Evolutionary conservation across 2,888 invertebrate species (phyloP).

Genomic region (Muscina levida): DNA sequence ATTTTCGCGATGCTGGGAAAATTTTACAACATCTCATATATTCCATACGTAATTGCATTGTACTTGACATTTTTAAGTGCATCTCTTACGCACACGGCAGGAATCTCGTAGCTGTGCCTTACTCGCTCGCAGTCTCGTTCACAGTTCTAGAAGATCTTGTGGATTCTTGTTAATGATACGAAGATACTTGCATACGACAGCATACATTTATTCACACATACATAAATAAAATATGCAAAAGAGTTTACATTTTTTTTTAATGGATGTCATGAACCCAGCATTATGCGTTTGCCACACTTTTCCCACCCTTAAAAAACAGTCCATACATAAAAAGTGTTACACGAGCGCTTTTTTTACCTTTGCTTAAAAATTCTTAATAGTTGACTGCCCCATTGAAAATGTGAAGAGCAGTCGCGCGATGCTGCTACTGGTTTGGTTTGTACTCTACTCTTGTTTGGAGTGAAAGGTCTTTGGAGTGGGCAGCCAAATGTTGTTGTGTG

Average conservation of each 20-base stretch:
- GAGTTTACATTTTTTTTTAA: slow-evolving; percentile 29
- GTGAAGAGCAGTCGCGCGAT: no score
- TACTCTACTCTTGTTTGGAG: no score
- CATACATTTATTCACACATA: no score
- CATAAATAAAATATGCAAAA: slow-evolving; percentile 12
- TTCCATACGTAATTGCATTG: slow-evolving; percentile 61
- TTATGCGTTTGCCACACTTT: no score
- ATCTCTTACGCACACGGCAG: slow-evolving; percentile 41
- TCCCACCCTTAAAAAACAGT: no score
- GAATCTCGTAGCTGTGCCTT: slow-evolving; percentile 13
- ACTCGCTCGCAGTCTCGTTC: not conserved
- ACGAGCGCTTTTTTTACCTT: not conserved
- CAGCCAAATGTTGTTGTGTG: not conserved
- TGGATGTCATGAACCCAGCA: slow-evolving; percentile 41
- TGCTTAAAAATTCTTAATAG: not conserved
- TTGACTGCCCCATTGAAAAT: not conserved
- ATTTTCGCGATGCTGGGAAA: not conserved
- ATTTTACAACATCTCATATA: slow-evolving; percentile 13
- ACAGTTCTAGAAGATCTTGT: slow-evolving; percentile 8
- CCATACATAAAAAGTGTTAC: no score
- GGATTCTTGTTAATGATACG: slow-evolving; percentile 15
- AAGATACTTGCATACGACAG: not conserved
- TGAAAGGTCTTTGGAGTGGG: not conserved
- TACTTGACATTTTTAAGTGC: slow-evolving; percentile 66
- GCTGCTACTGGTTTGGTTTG: no score